phyloP scores from a whole-genome alignment of 2,113 vertebrate species.

The Ailuropoda melanoleuca region DNA sequence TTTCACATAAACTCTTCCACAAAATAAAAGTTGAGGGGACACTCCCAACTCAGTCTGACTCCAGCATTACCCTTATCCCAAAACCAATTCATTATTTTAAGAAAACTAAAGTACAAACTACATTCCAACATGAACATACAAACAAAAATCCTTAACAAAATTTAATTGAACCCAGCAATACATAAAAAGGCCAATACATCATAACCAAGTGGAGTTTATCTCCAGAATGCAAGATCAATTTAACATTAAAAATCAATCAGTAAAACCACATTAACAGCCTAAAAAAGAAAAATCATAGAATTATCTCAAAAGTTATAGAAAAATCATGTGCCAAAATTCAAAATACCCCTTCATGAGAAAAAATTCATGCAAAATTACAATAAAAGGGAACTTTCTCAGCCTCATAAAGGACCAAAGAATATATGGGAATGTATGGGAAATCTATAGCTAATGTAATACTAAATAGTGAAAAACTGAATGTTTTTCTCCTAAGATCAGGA shows the following conservation, averaged over 20 bases:
- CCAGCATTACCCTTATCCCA: neutral
- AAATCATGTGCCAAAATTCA: conserved; percentile 18
- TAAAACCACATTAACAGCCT: neutral
- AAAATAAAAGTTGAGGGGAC: neutral
- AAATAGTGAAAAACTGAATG: neutral
- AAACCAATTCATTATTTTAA: neutral
- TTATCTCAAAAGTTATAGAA: neutral
- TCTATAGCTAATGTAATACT: neutral
- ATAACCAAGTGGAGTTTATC: conserved; percentile 7
- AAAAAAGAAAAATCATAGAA: neutral
- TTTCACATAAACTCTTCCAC: neutral
- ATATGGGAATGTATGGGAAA: neutral
- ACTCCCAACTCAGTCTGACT: neutral
- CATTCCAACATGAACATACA: neutral
- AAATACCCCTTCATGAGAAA: neutral
- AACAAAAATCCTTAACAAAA: neutral
- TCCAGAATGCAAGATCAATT: neutral
- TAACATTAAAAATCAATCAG: neutral
- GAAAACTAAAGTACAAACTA: conserved; percentile 12
- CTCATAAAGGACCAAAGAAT: neutral
- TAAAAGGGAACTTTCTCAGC: conserved; percentile 1
- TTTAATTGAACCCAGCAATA: neutral
- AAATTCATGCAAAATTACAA: neutral
- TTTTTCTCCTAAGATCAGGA: neutral
- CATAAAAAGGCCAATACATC: neutral